phyloP scores from a whole-genome alignment of 1,140 invertebrate species.

The Diorhabda sublineata region DNA sequence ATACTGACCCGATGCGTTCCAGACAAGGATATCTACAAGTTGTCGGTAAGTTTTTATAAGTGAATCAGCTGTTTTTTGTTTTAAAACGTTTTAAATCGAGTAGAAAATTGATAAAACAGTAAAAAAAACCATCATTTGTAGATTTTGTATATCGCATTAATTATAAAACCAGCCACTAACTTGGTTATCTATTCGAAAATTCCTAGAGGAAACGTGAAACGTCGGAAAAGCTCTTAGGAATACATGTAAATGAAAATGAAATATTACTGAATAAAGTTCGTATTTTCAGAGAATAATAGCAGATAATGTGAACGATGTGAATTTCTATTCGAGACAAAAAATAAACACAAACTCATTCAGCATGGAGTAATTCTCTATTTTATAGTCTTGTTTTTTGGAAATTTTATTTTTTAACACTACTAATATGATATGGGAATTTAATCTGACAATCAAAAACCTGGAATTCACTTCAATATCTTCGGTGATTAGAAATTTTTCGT shows the following conservation, averaged over 20 bases:
- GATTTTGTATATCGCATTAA: neutral
- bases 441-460: no score
- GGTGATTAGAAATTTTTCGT: no score
- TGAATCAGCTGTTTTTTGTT: neutral
- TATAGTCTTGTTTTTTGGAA: no score
- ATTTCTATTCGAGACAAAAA: neutral
- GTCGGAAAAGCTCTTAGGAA: neutral
- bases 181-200: neutral
- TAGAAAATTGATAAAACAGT: neutral
- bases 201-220: conserved; percentile 2
- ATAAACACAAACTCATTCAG: neutral
- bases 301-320: neutral
- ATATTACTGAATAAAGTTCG: neutral
- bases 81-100: neutral
- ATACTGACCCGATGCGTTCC: conserved; percentile 81
- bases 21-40: conserved; percentile 82
- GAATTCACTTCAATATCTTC: no score
- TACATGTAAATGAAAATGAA: conserved; percentile 3
- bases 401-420: no score
- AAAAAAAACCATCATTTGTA: neutral
- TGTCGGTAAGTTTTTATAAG: conserved; percentile 61
- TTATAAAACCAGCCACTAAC: neutral
- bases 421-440: no score
- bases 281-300: neutral
- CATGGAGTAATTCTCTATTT: no score